Evolutionary conservation across 2,888 invertebrate genomes (phyloP).

Genomic region (Bhutanitis thaidina): DNA sequence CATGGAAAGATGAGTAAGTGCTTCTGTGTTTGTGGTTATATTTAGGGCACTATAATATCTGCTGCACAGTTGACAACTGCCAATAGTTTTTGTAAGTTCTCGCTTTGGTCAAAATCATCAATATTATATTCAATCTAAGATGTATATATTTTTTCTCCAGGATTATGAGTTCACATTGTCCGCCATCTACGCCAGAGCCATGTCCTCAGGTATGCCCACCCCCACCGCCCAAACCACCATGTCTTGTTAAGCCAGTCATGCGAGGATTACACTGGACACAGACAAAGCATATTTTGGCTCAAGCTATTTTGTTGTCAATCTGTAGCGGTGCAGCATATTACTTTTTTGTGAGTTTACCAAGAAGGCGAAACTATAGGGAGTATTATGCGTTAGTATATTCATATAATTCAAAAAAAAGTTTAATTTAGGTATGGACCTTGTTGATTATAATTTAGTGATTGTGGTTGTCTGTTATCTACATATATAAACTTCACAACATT

Average conservation of each 20-base stretch:
- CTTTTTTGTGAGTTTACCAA: constrained; percentile 68
- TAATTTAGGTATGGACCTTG: too few species aligned
- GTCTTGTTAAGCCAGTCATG: constrained; percentile 80
- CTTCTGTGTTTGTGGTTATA: too few species aligned
- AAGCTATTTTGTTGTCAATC: constrained; percentile 58
- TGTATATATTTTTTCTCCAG: not conserved
- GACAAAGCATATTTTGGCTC: constrained; percentile 79
- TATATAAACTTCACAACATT: too few species aligned
- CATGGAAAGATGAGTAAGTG: too few species aligned
- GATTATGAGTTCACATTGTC: constrained; percentile 18
- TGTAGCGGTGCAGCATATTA: constrained; percentile 66
- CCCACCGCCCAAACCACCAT: constrained; percentile 43
- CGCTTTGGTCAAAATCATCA: too few species aligned
- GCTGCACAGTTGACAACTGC: too few species aligned
- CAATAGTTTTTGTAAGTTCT: too few species aligned
- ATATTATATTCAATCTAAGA: too few species aligned
- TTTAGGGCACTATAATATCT: too few species aligned
- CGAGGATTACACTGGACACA: constrained; percentile 83
- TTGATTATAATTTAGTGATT: too few species aligned
- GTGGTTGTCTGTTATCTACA: too few species aligned
- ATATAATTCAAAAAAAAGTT: too few species aligned
- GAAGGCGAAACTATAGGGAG: constrained; percentile 82
- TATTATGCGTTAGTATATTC: constrained; percentile 85
- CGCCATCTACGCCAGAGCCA: constrained; percentile 40
- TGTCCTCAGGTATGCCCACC: constrained; percentile 44